Base-by-base conservation (phyloP, 2,113 vertebrate genomes). In the Pelmatolapia mariae region DNA sequence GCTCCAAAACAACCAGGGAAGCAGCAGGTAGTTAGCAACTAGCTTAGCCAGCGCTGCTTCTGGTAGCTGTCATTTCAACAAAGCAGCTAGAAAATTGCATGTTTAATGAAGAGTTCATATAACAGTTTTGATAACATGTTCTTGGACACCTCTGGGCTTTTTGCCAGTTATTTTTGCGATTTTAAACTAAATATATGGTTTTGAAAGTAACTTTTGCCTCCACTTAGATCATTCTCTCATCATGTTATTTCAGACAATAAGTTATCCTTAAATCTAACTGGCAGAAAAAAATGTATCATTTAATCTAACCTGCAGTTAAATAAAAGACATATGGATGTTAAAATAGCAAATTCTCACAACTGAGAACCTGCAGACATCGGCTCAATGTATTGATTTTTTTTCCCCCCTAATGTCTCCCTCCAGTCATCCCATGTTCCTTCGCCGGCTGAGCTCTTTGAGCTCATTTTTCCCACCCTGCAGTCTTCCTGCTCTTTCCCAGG, bases 381-480 rank as follows among this genome's bases (percentile, higher is more conserved):
- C 31, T 54, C 8, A n/a, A 38, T 33, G 31, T 80, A 33, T 36
- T 54, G 29, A 80, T 33, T 8, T 24, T 6, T 5, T 10, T n/a
- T 0, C 0, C 22, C 18, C 15, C 57, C 13, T 31, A 22, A 43
- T 54, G 47, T 80, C 4, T 31, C 19, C 26, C 13, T 61, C 2
- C 91, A 98, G 98, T 83, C 91, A 29, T 93, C 91, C 94, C 94
- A 98, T 99, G 98, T 97, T 98, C 90, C 91, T 96, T 78, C 96
- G 93, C 83, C 95, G 95, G 8, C 66, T 97, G 95, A 98, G 19
- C 82, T 68, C 83, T 68, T 24, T 76, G 16, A 31, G 92, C 94
- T 96, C 96, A 92, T 96, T 95, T 87, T 95, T 95, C 83, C 45
- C 53, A 4, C 85, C 85, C 33, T 45, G 31, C 54, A n/a, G 50